These are phyloP conservation scores for Drosophila anceps DNA, from an alignment of 2,888 invertebrate genomes.

Conservation along the genomic window DNA sequence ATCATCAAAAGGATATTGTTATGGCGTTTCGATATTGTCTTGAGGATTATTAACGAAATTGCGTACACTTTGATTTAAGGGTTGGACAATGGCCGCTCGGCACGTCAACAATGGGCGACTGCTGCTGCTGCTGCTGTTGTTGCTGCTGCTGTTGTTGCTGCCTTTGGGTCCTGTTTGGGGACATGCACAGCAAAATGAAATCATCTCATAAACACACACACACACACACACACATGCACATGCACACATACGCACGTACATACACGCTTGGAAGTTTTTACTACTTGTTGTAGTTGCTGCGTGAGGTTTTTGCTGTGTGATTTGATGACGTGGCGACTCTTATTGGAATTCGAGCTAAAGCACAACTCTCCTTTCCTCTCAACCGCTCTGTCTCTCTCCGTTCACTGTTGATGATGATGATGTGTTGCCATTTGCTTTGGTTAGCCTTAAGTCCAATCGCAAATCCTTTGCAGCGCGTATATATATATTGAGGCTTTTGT, in stretches of 20 bases:
- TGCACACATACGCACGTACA: constrained; percentile 7
- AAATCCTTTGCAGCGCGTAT: constrained; percentile 66
- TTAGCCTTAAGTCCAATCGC: constrained; percentile 45
- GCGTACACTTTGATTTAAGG: constrained; percentile 84
- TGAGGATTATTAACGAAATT: constrained; percentile 85
- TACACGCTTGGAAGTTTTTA: constrained; percentile 55
- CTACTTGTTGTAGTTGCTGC: constrained; percentile 71
- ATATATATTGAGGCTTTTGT: constrained; percentile 62
- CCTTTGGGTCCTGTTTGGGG: constrained; percentile 43
- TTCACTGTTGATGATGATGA: constrained; percentile 42
- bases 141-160: constrained; percentile 1
- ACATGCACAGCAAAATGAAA: constrained; percentile 67
- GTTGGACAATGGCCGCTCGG: constrained; percentile 77
- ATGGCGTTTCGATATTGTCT: constrained; percentile 84
- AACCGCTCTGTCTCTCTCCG: constrained; percentile 5
- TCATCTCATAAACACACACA: constrained; percentile 64
- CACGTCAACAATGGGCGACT: constrained; percentile 67
- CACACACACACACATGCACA: background rate
- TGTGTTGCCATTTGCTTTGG: constrained; percentile 61
- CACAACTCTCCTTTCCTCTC: constrained; percentile 5
- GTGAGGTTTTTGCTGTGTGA: constrained; percentile 71
- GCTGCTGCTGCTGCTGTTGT: constrained; percentile 9
- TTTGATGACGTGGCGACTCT: constrained; percentile 73
- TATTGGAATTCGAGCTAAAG: constrained; percentile 46
- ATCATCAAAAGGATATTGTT: constrained; percentile 85